Conservation (phyloP, 2,888 invertebrate genomes). For the Invenusta paracnida region DNA sequence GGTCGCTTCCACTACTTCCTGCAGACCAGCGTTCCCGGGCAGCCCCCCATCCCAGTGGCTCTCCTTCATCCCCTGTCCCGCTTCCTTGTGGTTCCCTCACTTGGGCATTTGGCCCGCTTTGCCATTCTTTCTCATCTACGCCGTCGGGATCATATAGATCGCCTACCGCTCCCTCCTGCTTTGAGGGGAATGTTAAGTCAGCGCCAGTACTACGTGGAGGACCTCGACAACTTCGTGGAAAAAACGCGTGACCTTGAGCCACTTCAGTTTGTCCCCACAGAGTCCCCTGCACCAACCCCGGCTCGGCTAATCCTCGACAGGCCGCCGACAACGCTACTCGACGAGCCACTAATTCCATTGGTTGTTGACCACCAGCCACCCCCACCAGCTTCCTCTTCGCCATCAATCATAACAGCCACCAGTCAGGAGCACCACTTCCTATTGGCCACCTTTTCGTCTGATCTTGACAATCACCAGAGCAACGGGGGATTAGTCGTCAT, state of each 20-base stretch:
- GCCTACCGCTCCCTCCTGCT: constrained; percentile 67
- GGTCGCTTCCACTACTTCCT: constrained; percentile 71
- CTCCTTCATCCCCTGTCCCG: constrained; percentile 72
- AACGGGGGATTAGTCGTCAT: too few relatives aligned
- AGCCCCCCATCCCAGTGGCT: constrained; percentile 71
- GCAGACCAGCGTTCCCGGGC: constrained; percentile 67
- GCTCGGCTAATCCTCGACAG: too few relatives aligned
- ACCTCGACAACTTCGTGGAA: constrained; percentile 68
- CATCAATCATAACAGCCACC: too few relatives aligned
- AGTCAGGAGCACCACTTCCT: too few relatives aligned
- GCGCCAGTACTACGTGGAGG: constrained; percentile 58
- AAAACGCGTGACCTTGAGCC: constrained; percentile 8
- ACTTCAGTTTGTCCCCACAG: not conserved
- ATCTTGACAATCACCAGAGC: too few relatives aligned
- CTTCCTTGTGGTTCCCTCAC: constrained; percentile 64
- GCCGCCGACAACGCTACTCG: too few relatives aligned
- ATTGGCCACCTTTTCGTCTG: too few relatives aligned
- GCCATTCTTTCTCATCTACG: constrained; percentile 65
- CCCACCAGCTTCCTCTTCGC: too few relatives aligned
- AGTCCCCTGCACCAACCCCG: too few relatives aligned
- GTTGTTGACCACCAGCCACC: too few relatives aligned
- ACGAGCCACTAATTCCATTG: too few relatives aligned
- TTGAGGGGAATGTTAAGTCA: constrained; percentile 60
- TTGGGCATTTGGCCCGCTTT: constrained; percentile 72
- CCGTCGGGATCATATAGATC: constrained; percentile 69